phyloP scores from a whole-genome alignment of 2,888 invertebrate genomes.

The Cosmia pyralina region DNA sequence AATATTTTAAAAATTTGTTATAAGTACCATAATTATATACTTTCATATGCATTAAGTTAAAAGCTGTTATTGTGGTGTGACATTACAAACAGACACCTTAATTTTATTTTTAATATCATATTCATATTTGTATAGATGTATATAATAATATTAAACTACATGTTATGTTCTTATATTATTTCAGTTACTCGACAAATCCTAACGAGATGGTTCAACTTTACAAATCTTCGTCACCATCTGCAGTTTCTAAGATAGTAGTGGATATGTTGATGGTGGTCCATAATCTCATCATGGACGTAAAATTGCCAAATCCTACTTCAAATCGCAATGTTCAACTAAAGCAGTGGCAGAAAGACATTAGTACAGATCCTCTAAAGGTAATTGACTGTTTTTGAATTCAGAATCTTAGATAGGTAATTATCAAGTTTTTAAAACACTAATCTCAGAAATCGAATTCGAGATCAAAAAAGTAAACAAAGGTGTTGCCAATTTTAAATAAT shows the following conservation, averaged over 20 bases:
- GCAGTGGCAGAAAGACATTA: slow-evolving; percentile 75
- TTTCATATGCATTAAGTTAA: no score
- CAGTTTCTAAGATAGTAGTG: slow-evolving; percentile 63
- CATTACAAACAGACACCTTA: no score
- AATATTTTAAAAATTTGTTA: no score
- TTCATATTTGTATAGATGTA: no score
- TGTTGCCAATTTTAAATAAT: no score
- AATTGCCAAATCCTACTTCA: slow-evolving; percentile 67
- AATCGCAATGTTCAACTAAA: slow-evolving; percentile 67
- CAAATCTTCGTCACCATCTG: slow-evolving; percentile 28
- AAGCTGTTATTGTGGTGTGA: no score
- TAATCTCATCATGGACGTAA: slow-evolving; percentile 55
- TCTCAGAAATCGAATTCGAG: no score
- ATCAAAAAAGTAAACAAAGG: no score
- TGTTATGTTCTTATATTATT: no score
- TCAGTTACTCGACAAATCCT: slow-evolving; percentile 90
- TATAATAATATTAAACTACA: no score
- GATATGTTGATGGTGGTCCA: slow-evolving; percentile 65
- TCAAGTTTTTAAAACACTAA: neutral
- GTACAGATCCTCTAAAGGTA: slow-evolving; percentile 79
- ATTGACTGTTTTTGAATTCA: neutral
- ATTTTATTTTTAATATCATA: no score
- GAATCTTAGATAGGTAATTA: neutral
- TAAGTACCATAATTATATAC: no score
- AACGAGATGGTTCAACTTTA: slow-evolving; percentile 78